Evolutionary conservation across 2,113 vertebrate species (phyloP).

Genomic region (Myodes glareolus): DNA sequence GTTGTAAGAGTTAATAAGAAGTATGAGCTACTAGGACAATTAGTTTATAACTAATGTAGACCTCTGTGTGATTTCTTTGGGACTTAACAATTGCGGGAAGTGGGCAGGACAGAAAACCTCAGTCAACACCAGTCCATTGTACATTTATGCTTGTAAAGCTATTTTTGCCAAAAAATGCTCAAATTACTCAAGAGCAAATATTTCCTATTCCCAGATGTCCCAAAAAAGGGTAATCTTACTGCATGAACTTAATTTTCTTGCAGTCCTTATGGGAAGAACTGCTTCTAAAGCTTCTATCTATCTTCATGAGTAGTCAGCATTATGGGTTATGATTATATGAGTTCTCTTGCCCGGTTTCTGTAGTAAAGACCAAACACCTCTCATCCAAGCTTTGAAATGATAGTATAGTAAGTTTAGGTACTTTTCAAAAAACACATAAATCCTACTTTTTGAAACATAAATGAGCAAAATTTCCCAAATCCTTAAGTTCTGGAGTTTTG

Average conservation of each 20-base stretch:
- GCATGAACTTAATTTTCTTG: not conserved
- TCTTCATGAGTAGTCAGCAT: not conserved
- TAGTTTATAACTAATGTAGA: no score
- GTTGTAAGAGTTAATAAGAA: no score
- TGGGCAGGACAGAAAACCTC: no score
- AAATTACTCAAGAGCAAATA: not conserved
- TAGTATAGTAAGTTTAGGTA: not conserved
- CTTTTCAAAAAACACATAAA: not conserved
- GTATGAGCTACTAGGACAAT: no score
- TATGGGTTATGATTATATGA: not conserved
- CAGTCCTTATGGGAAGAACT: not conserved
- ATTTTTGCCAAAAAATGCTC: not conserved
- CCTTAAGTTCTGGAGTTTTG: not conserved
- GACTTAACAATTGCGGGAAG: no score
- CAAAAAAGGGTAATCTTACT: not conserved
- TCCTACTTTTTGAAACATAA: not conserved
- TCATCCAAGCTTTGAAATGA: not conserved
- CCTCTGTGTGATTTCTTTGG: no score
- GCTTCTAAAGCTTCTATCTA: not conserved
- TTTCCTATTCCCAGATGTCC: not conserved
- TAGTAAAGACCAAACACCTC: not conserved
- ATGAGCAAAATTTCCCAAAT: not conserved
- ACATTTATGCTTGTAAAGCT: not conserved
- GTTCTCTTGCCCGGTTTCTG: not conserved
- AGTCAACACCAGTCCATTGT: not conserved